phyloP scores from a whole-genome alignment of 2,888 invertebrate species.

The Luperina testacea region DNA sequence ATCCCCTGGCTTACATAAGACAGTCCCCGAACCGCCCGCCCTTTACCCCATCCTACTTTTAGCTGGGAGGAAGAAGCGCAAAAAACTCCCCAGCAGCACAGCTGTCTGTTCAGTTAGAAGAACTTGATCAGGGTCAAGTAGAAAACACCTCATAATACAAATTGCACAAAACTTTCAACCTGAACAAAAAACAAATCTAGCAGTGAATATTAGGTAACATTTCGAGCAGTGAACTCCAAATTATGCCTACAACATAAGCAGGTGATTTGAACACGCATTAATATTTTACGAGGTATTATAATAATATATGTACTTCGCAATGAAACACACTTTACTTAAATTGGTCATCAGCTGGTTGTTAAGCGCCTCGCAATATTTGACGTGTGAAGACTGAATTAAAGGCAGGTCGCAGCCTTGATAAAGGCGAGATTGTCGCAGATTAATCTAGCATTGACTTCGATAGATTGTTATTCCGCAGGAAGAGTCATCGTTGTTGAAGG shows the following conservation, averaged over 20 bases:
- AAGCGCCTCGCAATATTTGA: background rate
- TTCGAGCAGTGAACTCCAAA: constrained; percentile 29
- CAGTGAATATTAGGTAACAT: constrained; percentile 17
- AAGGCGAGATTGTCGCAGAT: too few relatives aligned
- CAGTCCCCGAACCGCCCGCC: background rate
- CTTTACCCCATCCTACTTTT: background rate
- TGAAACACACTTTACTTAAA: constrained; percentile 11
- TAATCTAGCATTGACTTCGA: too few relatives aligned
- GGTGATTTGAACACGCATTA: constrained; percentile 23
- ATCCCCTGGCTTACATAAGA: background rate
- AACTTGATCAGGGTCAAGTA: background rate
- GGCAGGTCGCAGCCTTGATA: too few relatives aligned
- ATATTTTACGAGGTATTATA: constrained; percentile 35
- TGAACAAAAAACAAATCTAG: background rate
- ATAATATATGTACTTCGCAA: constrained; percentile 8
- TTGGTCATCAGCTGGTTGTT: constrained; percentile 16
- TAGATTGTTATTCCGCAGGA: too few relatives aligned
- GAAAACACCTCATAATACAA: background rate
- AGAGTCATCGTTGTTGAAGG: too few relatives aligned
- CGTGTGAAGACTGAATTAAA: too few relatives aligned
- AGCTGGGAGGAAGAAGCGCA: background rate
- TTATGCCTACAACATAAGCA: constrained; percentile 10
- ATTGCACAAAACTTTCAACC: background rate
- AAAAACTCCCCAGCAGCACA: background rate
- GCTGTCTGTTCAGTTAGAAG: background rate